Evolutionary conservation across 2,113 vertebrate genomes (phyloP).

Genomic region (Vulpes ferrilata): DNA sequence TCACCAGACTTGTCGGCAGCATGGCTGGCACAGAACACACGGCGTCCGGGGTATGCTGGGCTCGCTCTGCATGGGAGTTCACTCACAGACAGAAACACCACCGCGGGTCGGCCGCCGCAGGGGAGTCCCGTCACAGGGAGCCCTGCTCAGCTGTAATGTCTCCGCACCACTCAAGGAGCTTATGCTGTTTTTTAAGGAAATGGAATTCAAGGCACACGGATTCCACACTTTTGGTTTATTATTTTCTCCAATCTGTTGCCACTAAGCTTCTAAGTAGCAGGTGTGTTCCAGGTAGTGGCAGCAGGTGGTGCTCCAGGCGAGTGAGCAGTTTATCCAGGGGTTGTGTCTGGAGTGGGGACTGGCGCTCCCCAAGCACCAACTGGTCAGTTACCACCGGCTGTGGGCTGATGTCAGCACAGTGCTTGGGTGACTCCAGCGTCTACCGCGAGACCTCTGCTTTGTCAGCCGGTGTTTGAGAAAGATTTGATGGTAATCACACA

Average conservation of each 20-base stretch:
- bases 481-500: fast-evolving
- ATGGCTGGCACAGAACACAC: fast-evolving
- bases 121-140: fast-evolving
- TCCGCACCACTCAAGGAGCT: fast-evolving
- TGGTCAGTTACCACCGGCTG: fast-evolving
- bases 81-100: neutral
- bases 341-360: fast-evolving
- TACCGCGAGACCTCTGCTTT: fast-evolving
- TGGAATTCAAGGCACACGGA: fast-evolving
- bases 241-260: neutral
- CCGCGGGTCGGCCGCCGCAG: fast-evolving
- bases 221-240: too few species aligned
- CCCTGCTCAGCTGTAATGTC: fast-evolving
- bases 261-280: neutral
- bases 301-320: neutral
- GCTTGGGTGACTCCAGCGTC: neutral
- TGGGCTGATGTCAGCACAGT: fast-evolving
- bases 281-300: neutral
- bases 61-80: neutral
- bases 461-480: neutral
- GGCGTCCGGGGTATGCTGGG: neutral
- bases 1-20: fast-evolving
- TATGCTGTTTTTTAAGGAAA: fast-evolving
- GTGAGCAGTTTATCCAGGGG: fast-evolving
- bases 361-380: fast-evolving